These are phyloP conservation scores for Crotophaga sulcirostris DNA, from an alignment of 2,113 vertebrate species.

Conservation along the genomic window DNA sequence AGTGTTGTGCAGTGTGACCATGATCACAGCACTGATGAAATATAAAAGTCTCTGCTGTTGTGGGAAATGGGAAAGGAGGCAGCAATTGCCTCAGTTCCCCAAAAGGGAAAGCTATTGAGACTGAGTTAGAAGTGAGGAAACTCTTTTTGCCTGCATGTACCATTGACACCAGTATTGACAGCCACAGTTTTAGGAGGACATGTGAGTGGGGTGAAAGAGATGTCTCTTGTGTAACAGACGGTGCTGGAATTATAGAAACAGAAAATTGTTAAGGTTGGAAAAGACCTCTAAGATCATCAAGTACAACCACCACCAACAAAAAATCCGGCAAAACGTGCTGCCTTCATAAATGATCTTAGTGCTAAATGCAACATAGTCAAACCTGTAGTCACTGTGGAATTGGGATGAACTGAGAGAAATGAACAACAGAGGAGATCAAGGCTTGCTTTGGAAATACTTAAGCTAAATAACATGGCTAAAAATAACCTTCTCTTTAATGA, in stretches of 20 bases:
- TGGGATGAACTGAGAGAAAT: neutral
- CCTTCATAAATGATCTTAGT: neutral
- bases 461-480: neutral
- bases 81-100: neutral
- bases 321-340: neutral
- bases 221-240: neutral
- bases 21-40: neutral
- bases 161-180: neutral
- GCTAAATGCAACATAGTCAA: neutral
- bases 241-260: neutral
- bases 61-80: neutral
- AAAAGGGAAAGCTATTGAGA: accelerated
- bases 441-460: neutral
- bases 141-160: neutral
- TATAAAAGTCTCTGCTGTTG: accelerated
- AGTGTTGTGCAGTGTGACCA: accelerated
- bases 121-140: neutral
- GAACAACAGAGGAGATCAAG: neutral
- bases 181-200: accelerated
- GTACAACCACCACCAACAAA: too few relatives aligned
- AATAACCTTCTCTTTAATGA: neutral
- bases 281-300: too few relatives aligned
- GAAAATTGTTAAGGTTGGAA: too few relatives aligned
- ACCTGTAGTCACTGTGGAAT: neutral
- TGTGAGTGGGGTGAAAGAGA: neutral